These are phyloP conservation scores for Anoura caudifer DNA, from an alignment of 2,113 vertebrate genomes.

Conservation along the genomic window DNA sequence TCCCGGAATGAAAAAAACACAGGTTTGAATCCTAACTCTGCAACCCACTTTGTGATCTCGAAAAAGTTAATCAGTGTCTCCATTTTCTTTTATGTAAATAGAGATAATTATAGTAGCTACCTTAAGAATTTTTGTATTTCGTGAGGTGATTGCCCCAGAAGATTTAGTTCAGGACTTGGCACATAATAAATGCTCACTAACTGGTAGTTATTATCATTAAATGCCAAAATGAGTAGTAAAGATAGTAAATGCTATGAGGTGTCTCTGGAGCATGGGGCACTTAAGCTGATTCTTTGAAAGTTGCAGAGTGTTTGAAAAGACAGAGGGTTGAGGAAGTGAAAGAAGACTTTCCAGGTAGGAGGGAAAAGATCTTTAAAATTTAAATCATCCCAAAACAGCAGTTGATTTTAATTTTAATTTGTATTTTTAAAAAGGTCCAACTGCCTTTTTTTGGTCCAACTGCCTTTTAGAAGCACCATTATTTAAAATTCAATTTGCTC, in stretches of 20 bases:
- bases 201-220: constrained; percentile 21
- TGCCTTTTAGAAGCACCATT: constrained; percentile 34
- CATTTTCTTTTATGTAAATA: background rate
- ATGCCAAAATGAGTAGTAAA: constrained; percentile 16
- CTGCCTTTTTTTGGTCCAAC: background rate
- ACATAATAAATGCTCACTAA: constrained; percentile 32
- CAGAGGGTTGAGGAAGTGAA: background rate
- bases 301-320: background rate
- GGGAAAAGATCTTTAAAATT: constrained; percentile 8
- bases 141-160: constrained; percentile 2
- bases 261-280: background rate
- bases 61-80: background rate
- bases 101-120: background rate
- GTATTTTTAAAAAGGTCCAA: constrained; percentile 29
- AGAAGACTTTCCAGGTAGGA: constrained; percentile 20
- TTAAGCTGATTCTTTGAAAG: background rate
- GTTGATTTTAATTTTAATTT: constrained; percentile 45
- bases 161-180: constrained; percentile 7
- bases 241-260: background rate
- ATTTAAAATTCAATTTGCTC: constrained; percentile 48
- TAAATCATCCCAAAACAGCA: background rate
- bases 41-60: background rate
- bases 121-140: constrained; percentile 4
- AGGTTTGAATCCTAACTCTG: background rate
- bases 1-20: background rate